Base-by-base conservation (phyloP, 2,888 invertebrate genomes). In the Furcula furcula region DNA sequence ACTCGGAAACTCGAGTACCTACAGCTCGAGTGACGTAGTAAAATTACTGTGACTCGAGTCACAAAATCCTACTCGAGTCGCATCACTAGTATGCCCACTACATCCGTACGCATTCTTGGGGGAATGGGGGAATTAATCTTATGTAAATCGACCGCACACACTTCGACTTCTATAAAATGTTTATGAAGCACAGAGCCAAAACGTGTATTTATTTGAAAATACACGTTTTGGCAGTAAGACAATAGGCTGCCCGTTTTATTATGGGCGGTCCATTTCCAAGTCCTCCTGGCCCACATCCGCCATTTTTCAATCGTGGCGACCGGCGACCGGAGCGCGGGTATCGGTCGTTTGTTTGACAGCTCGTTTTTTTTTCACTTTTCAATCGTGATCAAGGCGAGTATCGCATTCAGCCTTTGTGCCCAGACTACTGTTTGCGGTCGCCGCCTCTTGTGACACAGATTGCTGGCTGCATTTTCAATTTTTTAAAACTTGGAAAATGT, bases 241-340 rank as follows among this genome's bases (percentile, higher is more conserved):
- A 23, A 13, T 12, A 22, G 1, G 10, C 22, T 6, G 4, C 6
- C 22, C 12, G 12, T 27, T 7, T 11, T 21, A 21, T 21, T 21
- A 21, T 7, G 3, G 10, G 9, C 13, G 10, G 23, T 23, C 22
- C 22, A 31, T 25, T 31, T 18, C 15, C 6, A 23, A 22, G 50
- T 28, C 46, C 51, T 33, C 32, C 30, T 55, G 56, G 25, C 48
- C 56, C 30, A 56, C 26, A 49, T 56, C 40, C 38, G 37, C 40
- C 47, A 44, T 49, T 49, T 56, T 57, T 59, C 60, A 57, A 57
- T 57, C 46, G 50, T 49, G 52, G 40, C 46, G 28, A 27, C 31
- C 21, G 22, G 22, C 34, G 38, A 9, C 10, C 14, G 10, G 4
- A 16, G 16, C 30, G 30, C 22, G 16, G 31, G 23, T 16, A 16